phyloP scores from a whole-genome alignment of 2,797 vertebrate species.

The Pagetopsis macropterus region DNA sequence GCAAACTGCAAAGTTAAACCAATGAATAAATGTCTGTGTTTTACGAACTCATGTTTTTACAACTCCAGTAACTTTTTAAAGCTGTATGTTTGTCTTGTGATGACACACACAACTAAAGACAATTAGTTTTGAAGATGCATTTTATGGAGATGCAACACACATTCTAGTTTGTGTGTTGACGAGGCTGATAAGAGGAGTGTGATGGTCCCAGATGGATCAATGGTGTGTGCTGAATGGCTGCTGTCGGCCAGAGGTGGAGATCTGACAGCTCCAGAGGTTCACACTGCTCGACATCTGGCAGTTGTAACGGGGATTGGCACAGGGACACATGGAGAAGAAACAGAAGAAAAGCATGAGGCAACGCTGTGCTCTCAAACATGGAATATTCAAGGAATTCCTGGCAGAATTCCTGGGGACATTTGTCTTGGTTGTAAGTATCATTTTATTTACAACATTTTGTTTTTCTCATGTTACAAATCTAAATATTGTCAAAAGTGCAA shows the following conservation, averaged over 20 bases:
- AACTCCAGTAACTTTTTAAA: slow-evolving; percentile 6
- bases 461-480: neutral
- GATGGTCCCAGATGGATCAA: slow-evolving; percentile 64
- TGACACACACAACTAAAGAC: neutral
- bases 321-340: slow-evolving; percentile 66
- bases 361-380: slow-evolving; percentile 89
- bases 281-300: slow-evolving; percentile 40
- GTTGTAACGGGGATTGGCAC: slow-evolving; percentile 47
- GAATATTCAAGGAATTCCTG: slow-evolving; percentile 90
- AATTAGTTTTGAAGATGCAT: neutral
- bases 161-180: neutral
- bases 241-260: slow-evolving; percentile 55
- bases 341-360: slow-evolving; percentile 85
- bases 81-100: slow-evolving; percentile 19
- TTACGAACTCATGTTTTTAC: slow-evolving; percentile 8
- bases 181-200: neutral
- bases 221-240: slow-evolving; percentile 72
- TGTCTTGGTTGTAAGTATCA: slow-evolving; percentile 92
- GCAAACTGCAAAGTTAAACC: slow-evolving; percentile 11
- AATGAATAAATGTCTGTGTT: slow-evolving; percentile 23
- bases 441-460: neutral
- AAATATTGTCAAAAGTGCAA: neutral
- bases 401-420: slow-evolving; percentile 96
- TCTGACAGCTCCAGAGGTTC: slow-evolving; percentile 53
- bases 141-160: neutral